Evolutionary conservation across 2,797 vertebrate genomes (phyloP), one percentile per base, ranked within the genome.

Genomic region (Parauchenoglanis punctatus): DNA sequence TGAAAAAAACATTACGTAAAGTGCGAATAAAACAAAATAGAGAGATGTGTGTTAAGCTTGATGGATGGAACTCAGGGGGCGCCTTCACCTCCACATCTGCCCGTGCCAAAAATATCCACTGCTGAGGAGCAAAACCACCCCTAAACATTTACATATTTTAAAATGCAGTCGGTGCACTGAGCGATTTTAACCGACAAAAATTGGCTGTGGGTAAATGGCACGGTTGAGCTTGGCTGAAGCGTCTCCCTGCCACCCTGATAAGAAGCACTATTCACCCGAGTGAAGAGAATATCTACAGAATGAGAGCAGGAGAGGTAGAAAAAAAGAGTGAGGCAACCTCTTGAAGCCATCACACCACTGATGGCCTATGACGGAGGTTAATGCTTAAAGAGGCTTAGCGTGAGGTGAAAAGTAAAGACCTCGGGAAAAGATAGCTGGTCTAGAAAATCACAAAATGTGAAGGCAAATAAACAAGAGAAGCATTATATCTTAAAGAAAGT

Each of bases 71-170:
- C 83, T 89, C 75, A 23, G 78, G 70, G 70, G 84, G 81, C 68
- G 65, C 83, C 58, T 13, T 81, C n/a, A 76, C 81, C 46, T 46
- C 58, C 54, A 56, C 46, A 81, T 84, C 81, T 31, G 44, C 63
- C 63, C 44, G 20, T 25, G 23, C 65, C 54, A 76, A 84, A 78
- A 85, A 73, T 25, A 25, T 84, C 72, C 67, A 83, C 83, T 86
- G 83, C 81, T 75, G 85, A 89, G 85, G 83, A 81, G 70, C 81
- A 87, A 86, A 87, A 86, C 81, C 87, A 86, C 58, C 82, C 78
- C 35, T 49, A 80, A 84, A 84, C 85, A 91, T 92, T 90, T 89
- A 86, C 89, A 92, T 91, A 91, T 89, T 88, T 91, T 85, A 88
- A 86, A 92, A 90, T 89, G 84, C 87, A 78, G 88, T 25, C 77